A percentile compares a stretch with the other conserved stretches of the same genome.
These are phyloP conservation scores for Herpailurus yagouaroundi DNA, from an alignment of 2,113 vertebrate species.

Conservation along the genomic window DNA sequence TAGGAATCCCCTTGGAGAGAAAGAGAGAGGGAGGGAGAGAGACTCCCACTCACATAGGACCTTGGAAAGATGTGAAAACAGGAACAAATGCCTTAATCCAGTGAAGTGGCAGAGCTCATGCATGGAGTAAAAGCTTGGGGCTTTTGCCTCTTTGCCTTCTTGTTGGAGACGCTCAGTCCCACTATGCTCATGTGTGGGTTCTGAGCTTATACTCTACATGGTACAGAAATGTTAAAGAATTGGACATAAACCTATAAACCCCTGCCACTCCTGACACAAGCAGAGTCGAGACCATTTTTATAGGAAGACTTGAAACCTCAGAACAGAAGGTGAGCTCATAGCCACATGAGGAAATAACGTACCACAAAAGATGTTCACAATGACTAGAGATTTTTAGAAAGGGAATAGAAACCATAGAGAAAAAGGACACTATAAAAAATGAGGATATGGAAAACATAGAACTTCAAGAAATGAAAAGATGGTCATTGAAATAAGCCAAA, in stretches of 20 bases:
- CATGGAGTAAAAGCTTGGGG: not conserved
- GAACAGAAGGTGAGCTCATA: not conserved
- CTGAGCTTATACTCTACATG: not conserved
- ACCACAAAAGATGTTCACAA: not conserved
- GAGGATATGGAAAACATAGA: not conserved
- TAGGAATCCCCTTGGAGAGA: not conserved
- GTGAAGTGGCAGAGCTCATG: not conserved
- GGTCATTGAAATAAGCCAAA: not conserved
- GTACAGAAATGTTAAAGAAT: not conserved
- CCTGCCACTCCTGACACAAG: not conserved
- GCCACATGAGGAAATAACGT: not conserved
- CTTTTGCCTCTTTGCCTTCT: not conserved
- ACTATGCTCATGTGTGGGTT: not conserved
- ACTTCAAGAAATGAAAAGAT: constrained; percentile 21
- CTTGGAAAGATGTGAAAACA: not conserved
- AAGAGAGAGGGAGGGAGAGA: no score
- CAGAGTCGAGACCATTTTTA: not conserved
- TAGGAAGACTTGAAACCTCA: not conserved
- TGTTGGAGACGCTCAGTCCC: not conserved
- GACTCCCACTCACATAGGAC: not conserved
- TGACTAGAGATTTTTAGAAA: not conserved
- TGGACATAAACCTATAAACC: not conserved
- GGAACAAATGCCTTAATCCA: not conserved
- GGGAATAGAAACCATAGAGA: not conserved
- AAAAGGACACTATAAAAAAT: not conserved